phyloP scores from a whole-genome alignment of 2,113 vertebrate species.

The Odocoileus virginianus region DNA sequence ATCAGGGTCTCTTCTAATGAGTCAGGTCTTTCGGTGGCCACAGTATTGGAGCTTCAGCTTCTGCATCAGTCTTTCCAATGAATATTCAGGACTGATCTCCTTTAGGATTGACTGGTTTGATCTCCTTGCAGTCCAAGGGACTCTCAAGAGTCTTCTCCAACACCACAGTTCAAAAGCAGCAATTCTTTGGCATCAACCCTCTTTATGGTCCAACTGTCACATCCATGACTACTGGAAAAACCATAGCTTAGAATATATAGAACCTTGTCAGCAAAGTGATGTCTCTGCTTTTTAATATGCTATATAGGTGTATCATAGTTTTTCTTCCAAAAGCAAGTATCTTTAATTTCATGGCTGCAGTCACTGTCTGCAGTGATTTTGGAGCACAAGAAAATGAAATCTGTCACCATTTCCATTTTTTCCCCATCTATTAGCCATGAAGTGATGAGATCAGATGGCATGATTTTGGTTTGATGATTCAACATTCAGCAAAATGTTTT shows the following conservation, averaged over 20 bases:
- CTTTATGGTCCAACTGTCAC: background rate
- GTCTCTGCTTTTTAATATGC: background rate
- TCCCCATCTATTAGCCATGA: background rate
- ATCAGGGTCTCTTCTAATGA: background rate
- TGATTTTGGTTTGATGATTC: background rate
- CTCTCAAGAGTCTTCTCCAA: background rate
- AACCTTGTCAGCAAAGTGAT: background rate
- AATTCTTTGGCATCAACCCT: background rate
- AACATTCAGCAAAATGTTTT: background rate
- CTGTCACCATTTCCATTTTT: background rate
- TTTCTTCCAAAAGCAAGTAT: background rate
- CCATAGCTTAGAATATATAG: background rate
- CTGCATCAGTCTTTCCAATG: background rate
- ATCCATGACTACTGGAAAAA: background rate
- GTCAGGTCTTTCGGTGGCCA: background rate
- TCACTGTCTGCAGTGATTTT: background rate
- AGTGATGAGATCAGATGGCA: background rate
- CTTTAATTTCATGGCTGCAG: background rate
- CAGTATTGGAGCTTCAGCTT: background rate
- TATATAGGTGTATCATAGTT: background rate
- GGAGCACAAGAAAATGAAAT: background rate
- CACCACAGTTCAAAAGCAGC: background rate
- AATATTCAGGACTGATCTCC: background rate
- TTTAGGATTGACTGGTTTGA: background rate
- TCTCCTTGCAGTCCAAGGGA: background rate